phyloP scores from a whole-genome alignment of 2,888 invertebrate genomes.

The Lacanobia wlatinum region DNA sequence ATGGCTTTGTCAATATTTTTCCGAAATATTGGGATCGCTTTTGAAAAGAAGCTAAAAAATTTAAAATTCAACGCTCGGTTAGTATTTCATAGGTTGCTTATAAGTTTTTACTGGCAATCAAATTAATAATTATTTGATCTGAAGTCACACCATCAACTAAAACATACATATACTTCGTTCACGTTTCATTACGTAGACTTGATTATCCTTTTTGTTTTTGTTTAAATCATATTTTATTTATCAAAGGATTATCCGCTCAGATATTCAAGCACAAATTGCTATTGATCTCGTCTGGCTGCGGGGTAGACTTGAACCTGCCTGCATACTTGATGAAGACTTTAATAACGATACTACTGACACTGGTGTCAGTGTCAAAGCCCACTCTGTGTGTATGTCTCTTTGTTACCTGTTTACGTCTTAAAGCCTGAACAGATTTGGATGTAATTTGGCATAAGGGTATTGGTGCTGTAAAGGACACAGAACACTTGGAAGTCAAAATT shows the following conservation, averaged over 20 bases:
- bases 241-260: conserved; percentile 38
- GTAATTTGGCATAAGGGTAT: too few relatives aligned
- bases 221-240: conserved; percentile 46
- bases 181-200: neutral
- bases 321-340: conserved; percentile 25
- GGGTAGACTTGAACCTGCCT: conserved; percentile 5
- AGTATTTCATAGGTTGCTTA: conserved; percentile 47
- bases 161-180: conserved; percentile 30
- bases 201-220: conserved; percentile 33
- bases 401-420: too few relatives aligned
- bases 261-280: conserved; percentile 40
- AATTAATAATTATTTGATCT: conserved; percentile 39
- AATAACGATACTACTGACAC: neutral
- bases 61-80: conserved; percentile 12
- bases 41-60: conserved; percentile 17
- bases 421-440: too few relatives aligned
- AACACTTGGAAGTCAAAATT: too few relatives aligned
- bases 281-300: conserved; percentile 46
- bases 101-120: conserved; percentile 25
- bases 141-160: conserved; percentile 36
- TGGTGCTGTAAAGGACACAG: too few relatives aligned
- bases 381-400: too few relatives aligned
- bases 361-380: neutral
- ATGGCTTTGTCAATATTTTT: neutral
- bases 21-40: neutral